Percentiles rank a stretch among this genome's conserved stretches.
Conservation (phyloP, 2,888 invertebrate genomes). For the Ditula angustiorana region DNA sequence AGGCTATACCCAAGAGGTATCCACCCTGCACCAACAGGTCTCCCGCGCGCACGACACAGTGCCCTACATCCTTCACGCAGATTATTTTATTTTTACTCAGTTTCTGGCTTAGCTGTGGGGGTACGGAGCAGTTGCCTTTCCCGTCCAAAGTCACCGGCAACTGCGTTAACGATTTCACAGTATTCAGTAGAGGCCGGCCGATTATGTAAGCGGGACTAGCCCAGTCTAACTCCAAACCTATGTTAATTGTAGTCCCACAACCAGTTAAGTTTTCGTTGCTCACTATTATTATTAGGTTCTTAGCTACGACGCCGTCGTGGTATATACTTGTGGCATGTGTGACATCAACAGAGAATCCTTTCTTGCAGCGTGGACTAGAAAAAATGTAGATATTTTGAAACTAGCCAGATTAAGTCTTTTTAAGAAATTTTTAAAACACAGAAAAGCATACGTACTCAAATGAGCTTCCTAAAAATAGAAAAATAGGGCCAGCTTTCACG, state of each 20-base stretch:
- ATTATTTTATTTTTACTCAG: constrained; percentile 56
- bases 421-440: neutral
- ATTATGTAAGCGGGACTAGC: constrained; percentile 55
- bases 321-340: constrained; percentile 58
- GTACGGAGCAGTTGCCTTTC: constrained; percentile 38
- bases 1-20: constrained; percentile 64
- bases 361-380: constrained; percentile 72
- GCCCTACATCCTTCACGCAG: constrained; percentile 61
- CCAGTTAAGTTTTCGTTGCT: constrained; percentile 60
- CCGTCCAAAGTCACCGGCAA: constrained; percentile 57
- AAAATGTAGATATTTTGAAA: neutral
- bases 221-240: constrained; percentile 55
- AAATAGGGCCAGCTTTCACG: constrained; percentile 64
- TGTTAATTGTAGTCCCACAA: constrained; percentile 58
- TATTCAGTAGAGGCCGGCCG: constrained; percentile 59
- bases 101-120: constrained; percentile 41
- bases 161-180: constrained; percentile 61
- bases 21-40: constrained; percentile 68
- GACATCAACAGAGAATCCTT: constrained; percentile 65
- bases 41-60: constrained; percentile 69
- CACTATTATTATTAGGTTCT: constrained; percentile 64
- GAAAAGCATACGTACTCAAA: constrained; percentile 56
- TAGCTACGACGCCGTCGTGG: constrained; percentile 61
- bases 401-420: no score
- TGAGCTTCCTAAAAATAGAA: constrained; percentile 62